Evolutionary conservation across 2,888 invertebrate genomes (phyloP).

Genomic region (Xanthostigma xanthostigma): DNA sequence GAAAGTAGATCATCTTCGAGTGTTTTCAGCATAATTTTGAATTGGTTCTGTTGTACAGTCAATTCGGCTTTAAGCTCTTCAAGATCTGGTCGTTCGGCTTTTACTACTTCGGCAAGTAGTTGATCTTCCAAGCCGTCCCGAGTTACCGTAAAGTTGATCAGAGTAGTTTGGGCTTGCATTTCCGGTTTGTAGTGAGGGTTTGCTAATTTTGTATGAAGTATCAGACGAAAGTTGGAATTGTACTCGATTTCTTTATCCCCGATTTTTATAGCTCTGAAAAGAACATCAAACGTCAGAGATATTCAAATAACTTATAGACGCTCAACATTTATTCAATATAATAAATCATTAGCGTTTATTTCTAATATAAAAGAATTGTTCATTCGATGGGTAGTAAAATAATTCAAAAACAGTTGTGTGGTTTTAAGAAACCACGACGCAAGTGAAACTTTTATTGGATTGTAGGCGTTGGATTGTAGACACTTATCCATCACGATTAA

Average conservation of each 20-base stretch:
- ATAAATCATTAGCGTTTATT: not conserved
- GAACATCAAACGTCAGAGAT: conserved; percentile 2
- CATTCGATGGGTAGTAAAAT: not conserved
- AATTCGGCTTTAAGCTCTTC: conserved; percentile 89
- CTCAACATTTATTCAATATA: no score
- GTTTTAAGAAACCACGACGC: no score
- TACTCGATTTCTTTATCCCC: conserved; percentile 96
- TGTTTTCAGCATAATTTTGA: conserved; percentile 85
- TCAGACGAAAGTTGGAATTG: conserved; percentile 68
- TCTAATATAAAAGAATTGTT: not conserved
- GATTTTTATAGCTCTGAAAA: conserved; percentile 76
- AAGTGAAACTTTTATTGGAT: no score
- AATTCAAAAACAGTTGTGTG: not conserved
- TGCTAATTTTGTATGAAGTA: conserved; percentile 87
- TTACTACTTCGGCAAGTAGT: conserved; percentile 88
- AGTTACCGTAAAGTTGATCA: conserved; percentile 95
- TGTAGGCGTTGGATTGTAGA: no score
- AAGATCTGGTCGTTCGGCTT: conserved; percentile 89
- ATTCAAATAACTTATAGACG: no score
- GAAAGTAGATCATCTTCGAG: conserved; percentile 88
- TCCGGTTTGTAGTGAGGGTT: conserved; percentile 98
- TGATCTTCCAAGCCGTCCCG: conserved; percentile 93
- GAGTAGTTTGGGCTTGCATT: conserved; percentile 94
- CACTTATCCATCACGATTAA: no score
- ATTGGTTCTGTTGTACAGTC: conserved; percentile 92